Evolutionary conservation across 2,888 invertebrate species (phyloP).

Genomic region (Pseudanteris insignis): DNA sequence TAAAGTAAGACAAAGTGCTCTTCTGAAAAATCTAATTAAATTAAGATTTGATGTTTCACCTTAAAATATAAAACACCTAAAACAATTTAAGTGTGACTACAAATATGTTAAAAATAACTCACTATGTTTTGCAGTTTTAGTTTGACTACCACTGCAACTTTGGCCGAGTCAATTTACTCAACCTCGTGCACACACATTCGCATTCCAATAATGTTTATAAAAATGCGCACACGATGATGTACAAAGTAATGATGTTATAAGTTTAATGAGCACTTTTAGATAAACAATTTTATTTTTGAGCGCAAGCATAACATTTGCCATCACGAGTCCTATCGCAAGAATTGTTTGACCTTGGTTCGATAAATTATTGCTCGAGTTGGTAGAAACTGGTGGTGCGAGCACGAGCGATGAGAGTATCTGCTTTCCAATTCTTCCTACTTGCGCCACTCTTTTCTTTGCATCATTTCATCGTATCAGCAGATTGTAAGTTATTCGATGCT

Average conservation of each 20-base stretch:
- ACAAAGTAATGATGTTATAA: constrained; percentile 19
- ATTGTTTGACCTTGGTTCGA: constrained; percentile 30
- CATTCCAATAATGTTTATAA: constrained; percentile 6
- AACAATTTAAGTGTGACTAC: too few relatives aligned
- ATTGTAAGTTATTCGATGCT: constrained; percentile 29
- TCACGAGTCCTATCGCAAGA: constrained; percentile 16
- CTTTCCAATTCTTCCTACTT: constrained; percentile 25
- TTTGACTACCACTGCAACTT: too few relatives aligned
- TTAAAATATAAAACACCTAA: too few relatives aligned
- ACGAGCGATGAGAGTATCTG: constrained; percentile 29
- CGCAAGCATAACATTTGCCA: constrained; percentile 21
- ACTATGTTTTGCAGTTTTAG: too few relatives aligned
- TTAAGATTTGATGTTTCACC: too few relatives aligned
- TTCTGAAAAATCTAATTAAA: too few relatives aligned
- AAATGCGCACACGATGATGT: constrained; percentile 5
- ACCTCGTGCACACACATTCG: constrained; percentile 8
- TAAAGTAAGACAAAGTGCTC: too few relatives aligned
- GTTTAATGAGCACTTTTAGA: constrained; percentile 20
- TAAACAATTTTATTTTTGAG: constrained; percentile 14
- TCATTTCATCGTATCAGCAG: constrained; percentile 23
- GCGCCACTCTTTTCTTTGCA: constrained; percentile 14
- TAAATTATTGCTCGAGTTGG: constrained; percentile 30
- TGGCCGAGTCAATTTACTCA: too few relatives aligned
- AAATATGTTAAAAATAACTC: too few relatives aligned
- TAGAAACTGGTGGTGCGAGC: constrained; percentile 10